A percentile compares a stretch with the other conserved stretches of the same genome.
Evolutionary conservation across 2,113 vertebrate genomes (phyloP).

Genomic region (Prochilodus magdalenae): DNA sequence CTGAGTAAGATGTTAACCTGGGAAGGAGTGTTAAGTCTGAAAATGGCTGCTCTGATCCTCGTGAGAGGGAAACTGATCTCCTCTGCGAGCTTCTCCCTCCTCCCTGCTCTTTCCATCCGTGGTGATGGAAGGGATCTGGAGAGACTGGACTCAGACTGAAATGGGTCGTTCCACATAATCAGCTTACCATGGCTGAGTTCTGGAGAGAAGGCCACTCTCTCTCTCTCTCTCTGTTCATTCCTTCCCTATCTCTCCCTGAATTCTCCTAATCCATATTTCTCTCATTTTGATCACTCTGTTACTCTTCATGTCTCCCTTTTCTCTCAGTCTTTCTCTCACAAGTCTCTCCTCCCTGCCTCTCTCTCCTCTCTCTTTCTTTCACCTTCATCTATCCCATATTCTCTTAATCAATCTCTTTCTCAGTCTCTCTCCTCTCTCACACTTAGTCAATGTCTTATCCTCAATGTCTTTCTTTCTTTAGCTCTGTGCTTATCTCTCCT

Average conservation of each 20-base stretch:
- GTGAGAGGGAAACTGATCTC: neutral
- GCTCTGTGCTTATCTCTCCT: too few relatives aligned
- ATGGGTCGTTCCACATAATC: constrained; percentile 59
- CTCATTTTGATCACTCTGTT: too few relatives aligned
- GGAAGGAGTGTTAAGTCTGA: neutral
- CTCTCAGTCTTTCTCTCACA: too few relatives aligned
- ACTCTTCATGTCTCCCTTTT: too few relatives aligned
- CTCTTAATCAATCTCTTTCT: too few relatives aligned
- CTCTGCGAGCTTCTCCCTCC: neutral
- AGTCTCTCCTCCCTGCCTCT: neutral
- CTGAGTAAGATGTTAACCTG: neutral
- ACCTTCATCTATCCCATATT: too few relatives aligned
- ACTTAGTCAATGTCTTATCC: neutral
- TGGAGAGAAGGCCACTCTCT: constrained; percentile 50
- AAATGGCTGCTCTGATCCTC: neutral
- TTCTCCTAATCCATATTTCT: too few relatives aligned
- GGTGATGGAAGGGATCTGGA: constrained; percentile 5
- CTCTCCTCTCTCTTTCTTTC: neutral
- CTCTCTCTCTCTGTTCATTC: neutral
- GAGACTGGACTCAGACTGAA: constrained; percentile 28
- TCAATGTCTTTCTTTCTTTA: neutral
- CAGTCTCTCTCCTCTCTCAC: neutral
- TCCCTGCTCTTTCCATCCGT: neutral
- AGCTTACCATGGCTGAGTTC: constrained; percentile 65
- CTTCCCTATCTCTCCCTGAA: too few relatives aligned